A percentile compares a stretch with the other conserved stretches of the same genome.
These are phyloP conservation scores for Buphagus erythrorhynchus DNA, from an alignment of 2,797 vertebrate species.

Conservation along the genomic window DNA sequence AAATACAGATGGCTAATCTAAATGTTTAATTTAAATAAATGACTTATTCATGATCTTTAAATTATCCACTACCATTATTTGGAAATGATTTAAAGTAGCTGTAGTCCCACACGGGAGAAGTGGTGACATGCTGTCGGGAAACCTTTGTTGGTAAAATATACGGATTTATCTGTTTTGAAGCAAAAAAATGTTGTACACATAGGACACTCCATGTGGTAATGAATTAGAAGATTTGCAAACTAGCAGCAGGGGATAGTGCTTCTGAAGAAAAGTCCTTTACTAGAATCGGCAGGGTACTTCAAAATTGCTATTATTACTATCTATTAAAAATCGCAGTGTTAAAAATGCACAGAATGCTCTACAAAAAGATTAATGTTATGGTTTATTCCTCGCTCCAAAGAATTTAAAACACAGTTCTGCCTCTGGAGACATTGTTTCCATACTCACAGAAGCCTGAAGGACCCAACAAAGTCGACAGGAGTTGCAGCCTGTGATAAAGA, in stretches of 20 bases:
- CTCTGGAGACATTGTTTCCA: background rate
- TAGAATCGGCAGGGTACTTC: conserved; percentile 52
- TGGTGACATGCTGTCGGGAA: background rate
- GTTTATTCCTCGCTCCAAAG: conserved; percentile 49
- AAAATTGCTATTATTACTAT: conserved; percentile 66
- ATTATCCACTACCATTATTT: conserved; percentile 49
- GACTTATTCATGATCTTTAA: conserved; percentile 71
- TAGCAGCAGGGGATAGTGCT: conserved; percentile 55
- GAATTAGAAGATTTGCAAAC: conserved; percentile 72
- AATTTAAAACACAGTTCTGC: conserved; percentile 46
- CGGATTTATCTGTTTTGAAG: conserved; percentile 43
- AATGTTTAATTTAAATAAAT: conserved; percentile 74
- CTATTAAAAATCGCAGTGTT: conserved; percentile 67
- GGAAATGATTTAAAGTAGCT: conserved; percentile 47
- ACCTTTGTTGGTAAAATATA: conserved; percentile 39
- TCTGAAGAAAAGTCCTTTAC: conserved; percentile 55
- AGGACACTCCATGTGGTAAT: conserved; percentile 61
- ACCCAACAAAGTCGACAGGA: conserved; percentile 23
- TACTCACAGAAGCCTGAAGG: conserved; percentile 31
- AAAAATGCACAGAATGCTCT: conserved; percentile 64
- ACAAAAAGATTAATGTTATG: conserved; percentile 50
- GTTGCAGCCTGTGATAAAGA: background rate
- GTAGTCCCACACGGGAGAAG: conserved; percentile 22
- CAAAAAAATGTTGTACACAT: conserved; percentile 30
- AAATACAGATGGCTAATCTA: conserved; percentile 54